These are phyloP conservation scores for Esox lucius DNA, from an alignment of 2,797 vertebrate genomes.

Conservation along the genomic window DNA sequence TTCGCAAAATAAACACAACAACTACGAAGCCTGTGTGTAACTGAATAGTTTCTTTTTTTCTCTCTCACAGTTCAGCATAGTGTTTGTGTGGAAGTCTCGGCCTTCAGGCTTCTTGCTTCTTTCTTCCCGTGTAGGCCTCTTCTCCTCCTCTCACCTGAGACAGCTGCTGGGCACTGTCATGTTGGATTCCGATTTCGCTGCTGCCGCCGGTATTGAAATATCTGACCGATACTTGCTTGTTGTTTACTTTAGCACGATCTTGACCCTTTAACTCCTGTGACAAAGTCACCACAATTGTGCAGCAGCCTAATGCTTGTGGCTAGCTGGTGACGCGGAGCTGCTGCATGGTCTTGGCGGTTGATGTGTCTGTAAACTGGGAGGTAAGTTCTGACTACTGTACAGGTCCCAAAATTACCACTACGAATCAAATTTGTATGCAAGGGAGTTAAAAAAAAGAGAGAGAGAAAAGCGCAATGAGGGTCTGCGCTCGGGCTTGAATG, in stretches of 20 bases:
- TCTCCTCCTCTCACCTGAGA: conserved; percentile 2
- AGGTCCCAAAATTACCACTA: background rate
- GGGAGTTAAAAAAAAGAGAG: background rate
- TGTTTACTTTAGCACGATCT: background rate
- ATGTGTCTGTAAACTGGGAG: background rate
- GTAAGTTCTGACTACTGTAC: background rate
- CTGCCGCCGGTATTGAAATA: conserved; percentile 1
- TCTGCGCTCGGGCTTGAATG: background rate
- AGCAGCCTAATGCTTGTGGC: background rate
- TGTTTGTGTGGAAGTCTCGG: background rate
- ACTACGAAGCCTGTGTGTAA: background rate
- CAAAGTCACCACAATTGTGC: background rate
- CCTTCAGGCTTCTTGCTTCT: background rate
- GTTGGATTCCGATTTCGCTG: conserved; percentile 1
- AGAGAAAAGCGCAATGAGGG: background rate
- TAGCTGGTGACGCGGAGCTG: background rate
- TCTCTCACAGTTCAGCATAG: background rate
- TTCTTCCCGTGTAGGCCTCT: background rate
- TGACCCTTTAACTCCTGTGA: background rate
- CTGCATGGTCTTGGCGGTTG: background rate
- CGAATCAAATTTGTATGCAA: background rate
- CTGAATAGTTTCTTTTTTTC: background rate
- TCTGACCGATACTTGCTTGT: conserved; percentile 1
- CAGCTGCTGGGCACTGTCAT: conserved; percentile 1
- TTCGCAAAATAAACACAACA: background rate